Evolutionary conservation across 2,888 invertebrate genomes (phyloP), one percentile per base, ranked within the genome.

Genomic region (Polymixis lichenea): DNA sequence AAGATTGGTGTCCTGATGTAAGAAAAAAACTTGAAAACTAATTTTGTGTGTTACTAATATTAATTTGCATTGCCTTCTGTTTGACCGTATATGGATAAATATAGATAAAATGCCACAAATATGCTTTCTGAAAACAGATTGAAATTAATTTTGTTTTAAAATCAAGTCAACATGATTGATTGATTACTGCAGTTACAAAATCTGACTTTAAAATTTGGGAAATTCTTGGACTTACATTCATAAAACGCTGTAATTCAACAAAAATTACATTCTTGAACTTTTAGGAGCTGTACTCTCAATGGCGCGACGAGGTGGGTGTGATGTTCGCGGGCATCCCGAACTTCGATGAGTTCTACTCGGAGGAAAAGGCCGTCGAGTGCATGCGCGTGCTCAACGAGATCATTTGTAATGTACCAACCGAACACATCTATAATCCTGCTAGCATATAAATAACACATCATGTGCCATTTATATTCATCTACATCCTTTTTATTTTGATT

Each of bases 321-420:
- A 98, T 99, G 98, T 99, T 99, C 95, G 99, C 99, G 15, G 99
- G 99, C 73, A 99, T 99, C 88, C 99, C 99, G 6, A 99, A 99
- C 96, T 99, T 99, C 95, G 98, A 99, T 83, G 99, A 99, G 95
- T 99, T 99, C 95, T 99, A 99, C 96, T 99, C 99, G 1, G 99
- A 99, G 95, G 99, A 99, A 96, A 99, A 99, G 93, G 99, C 99
- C 28, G 98, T 99, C 91, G 99, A 99, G 93, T 99, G 99, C 96
- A 99, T 99, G 92, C 97, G 99, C 75, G 97, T 99, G 86, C 97
- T 99, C 77, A 99, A 99, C 96, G 99, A 99, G 97, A 99, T 99
- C 90, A 99, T 99, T 91, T 99, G 99, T 98, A 97, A 97, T 93
- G 93, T 94, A 93, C 92, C 93, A 89, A 90, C 83, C 87, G 67